A percentile compares a stretch with the other conserved stretches of the same genome.
Evolutionary conservation across 1,140 invertebrate genomes (phyloP).

Genomic region (Drosophila kurseongensis): DNA sequence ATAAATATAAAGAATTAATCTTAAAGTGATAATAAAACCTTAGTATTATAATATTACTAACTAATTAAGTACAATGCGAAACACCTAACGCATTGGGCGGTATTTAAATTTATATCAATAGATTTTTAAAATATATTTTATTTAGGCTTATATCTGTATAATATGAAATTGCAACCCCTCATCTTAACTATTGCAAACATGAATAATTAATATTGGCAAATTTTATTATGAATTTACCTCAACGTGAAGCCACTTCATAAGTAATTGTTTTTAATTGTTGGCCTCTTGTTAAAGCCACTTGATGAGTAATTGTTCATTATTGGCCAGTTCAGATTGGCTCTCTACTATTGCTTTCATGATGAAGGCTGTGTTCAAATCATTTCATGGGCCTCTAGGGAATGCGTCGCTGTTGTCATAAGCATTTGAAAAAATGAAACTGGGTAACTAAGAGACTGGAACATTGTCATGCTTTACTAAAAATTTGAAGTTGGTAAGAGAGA

Average conservation of each 20-base stretch:
- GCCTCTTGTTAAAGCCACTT: slow-evolving; percentile 4
- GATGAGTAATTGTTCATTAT: not conserved
- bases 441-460: slow-evolving; percentile 4
- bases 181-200: not conserved
- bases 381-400: slow-evolving; percentile 29
- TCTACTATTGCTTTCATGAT: slow-evolving; percentile 11
- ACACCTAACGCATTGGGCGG: too few relatives aligned
- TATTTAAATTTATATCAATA: not conserved
- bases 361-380: slow-evolving; percentile 9
- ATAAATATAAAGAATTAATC: too few relatives aligned
- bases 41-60: too few relatives aligned
- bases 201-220: slow-evolving; percentile 10
- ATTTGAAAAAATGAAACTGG: not conserved
- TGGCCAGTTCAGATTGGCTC: slow-evolving; percentile 3
- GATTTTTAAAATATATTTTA: slow-evolving; percentile 1
- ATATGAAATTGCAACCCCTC: not conserved
- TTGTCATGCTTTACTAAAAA: slow-evolving; percentile 25
- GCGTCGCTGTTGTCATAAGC: slow-evolving; percentile 3
- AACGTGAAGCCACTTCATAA: not conserved
- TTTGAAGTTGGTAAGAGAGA: slow-evolving; percentile 14
- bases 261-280: not conserved
- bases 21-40: too few relatives aligned
- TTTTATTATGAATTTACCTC: not conserved
- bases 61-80: not conserved
- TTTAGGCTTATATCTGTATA: slow-evolving; percentile 4